phyloP scores from a whole-genome alignment of 2,113 vertebrate genomes.

The Xiphophorus couchianus region DNA sequence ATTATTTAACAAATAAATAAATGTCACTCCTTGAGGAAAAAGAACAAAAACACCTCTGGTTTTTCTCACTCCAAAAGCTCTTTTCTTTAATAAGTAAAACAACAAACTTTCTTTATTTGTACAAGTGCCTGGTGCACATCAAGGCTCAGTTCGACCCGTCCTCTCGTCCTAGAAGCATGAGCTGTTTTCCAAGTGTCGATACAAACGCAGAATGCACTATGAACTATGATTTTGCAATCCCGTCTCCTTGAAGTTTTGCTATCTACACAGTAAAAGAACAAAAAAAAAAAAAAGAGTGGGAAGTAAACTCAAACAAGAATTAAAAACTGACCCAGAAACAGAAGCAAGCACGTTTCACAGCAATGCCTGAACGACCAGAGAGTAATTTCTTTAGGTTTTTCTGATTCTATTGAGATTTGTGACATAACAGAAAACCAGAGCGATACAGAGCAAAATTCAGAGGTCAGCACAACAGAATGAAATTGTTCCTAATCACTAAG shows the following conservation, averaged over 20 bases:
- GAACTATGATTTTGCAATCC: constrained; percentile 56
- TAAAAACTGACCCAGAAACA: constrained; percentile 76
- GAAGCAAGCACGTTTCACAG: constrained; percentile 73
- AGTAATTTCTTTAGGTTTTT: constrained; percentile 73
- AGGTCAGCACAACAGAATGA: constrained; percentile 91
- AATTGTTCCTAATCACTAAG: constrained; percentile 88
- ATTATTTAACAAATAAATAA: constrained; percentile 86
- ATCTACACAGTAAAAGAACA: constrained; percentile 71
- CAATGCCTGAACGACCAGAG: constrained; percentile 74
- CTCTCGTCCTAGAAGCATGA: constrained; percentile 78
- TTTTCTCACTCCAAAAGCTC: constrained; percentile 83
- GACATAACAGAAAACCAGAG: constrained; percentile 75
- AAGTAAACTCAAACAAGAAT: constrained; percentile 68
- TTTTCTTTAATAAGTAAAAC: constrained; percentile 79
- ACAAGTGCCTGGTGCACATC: constrained; percentile 79
- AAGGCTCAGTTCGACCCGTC: constrained; percentile 69
- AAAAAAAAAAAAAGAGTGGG: neutral
- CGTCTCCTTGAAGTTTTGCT: constrained; percentile 59
- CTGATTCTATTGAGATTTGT: constrained; percentile 53
- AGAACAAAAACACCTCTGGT: constrained; percentile 73
- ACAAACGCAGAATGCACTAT: constrained; percentile 58
- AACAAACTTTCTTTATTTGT: constrained; percentile 70
- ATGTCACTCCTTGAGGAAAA: constrained; percentile 77
- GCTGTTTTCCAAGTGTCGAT: constrained; percentile 55
- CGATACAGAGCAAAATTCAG: constrained; percentile 84